Percentiles rank a stretch among this genome's conserved stretches.
Evolutionary conservation across 2,113 vertebrate genomes (phyloP).

Genomic region (Microtus pennsylvanicus): DNA sequence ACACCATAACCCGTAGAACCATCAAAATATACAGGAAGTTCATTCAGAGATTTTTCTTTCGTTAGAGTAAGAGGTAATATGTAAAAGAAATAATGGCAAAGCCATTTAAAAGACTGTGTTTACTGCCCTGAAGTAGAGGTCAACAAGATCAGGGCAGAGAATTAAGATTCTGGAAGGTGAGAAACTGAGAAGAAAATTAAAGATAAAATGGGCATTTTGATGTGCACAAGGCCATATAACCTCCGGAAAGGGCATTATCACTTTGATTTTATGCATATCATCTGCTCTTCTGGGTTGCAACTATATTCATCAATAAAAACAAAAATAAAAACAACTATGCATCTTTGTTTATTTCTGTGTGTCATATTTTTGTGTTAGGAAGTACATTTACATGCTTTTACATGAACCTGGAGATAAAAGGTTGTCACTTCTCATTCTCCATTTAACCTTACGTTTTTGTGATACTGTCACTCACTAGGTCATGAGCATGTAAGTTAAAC

Average conservation of each 20-base stretch:
- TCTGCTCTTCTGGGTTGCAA: not conserved
- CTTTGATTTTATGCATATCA: not conserved
- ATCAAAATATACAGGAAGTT: not conserved
- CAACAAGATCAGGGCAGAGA: fast-evolving
- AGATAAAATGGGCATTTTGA: not conserved
- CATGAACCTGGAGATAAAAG: not conserved
- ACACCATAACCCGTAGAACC: not conserved
- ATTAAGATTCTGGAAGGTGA: not conserved
- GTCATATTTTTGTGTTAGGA: too few relatives aligned
- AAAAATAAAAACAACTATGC: not conserved
- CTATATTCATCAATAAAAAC: not conserved
- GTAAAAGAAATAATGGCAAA: not conserved
- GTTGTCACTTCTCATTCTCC: not conserved
- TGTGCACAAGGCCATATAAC: not conserved
- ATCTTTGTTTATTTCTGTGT: not conserved
- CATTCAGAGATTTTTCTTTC: not conserved
- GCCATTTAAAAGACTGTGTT: not conserved
- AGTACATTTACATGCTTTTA: not conserved
- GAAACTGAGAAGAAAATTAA: not conserved
- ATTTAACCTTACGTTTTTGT: not conserved
- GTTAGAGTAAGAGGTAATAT: not conserved
- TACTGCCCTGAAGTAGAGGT: not conserved
- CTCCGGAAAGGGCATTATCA: not conserved
- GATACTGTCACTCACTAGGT: not conserved
- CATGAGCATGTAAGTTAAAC: not conserved